Percentiles rank a stretch among this genome's conserved stretches.
phyloP scores from a whole-genome alignment of 53 echinoderm and acorn worm genomes.

The Paracentrotus lividus region DNA sequence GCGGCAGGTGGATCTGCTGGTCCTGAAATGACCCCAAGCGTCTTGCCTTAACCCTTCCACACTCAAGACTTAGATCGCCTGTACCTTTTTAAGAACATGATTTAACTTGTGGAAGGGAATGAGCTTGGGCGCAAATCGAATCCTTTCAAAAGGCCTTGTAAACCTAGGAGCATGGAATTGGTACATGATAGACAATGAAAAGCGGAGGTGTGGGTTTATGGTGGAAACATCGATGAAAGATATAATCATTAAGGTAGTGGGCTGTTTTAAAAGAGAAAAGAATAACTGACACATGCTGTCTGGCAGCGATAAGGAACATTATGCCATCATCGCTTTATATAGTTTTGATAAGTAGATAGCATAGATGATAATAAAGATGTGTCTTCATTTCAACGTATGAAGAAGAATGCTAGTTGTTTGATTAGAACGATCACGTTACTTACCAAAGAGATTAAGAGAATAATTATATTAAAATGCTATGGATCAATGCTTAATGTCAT shows the following conservation, averaged over 20 bases:
- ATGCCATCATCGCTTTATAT: neutral
- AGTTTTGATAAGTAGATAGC: neutral
- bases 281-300: neutral
- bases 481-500: too few relatives aligned
- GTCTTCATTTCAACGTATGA: neutral
- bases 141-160: conserved; percentile 12
- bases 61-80: neutral
- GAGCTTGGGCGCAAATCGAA: neutral
- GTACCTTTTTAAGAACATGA: neutral
- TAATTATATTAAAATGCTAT: too few relatives aligned
- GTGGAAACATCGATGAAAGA: neutral
- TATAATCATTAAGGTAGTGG: neutral
- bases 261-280: conserved; percentile 1
- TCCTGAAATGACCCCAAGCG: conserved; percentile 50
- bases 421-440: too few relatives aligned
- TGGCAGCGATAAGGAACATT: neutral
- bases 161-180: conserved; percentile 20
- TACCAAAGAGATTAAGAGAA: too few relatives aligned
- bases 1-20: conserved; percentile 56
- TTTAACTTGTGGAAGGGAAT: neutral
- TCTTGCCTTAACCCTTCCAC: conserved; percentile 1
- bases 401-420: neutral
- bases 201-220: neutral
- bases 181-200: neutral
- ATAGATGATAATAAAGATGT: neutral